Evolutionary conservation across 2,797 vertebrate species (phyloP), one percentile per base, ranked within the genome.

Genomic region (Lutjanus argentimaculatus): DNA sequence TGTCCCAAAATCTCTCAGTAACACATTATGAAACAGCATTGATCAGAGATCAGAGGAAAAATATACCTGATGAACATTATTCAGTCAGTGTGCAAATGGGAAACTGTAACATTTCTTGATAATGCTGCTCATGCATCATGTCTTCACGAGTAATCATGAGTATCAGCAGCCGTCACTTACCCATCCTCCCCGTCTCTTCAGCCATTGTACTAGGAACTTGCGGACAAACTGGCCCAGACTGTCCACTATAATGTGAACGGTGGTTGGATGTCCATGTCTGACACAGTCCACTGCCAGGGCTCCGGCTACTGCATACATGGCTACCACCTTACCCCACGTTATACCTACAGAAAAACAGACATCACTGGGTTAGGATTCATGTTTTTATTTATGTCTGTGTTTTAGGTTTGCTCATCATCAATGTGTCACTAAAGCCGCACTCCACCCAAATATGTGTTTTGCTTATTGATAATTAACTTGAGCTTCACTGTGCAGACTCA

Each of bases 241-340:
- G 91, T 99, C 98, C 4, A 99, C 97, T 0, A 99, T 95, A 69
- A 96, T 95, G 48, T 97, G 96, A 0, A 99, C 96, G 80, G 97
- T 95, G 76, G 95, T 95, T 0, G 97, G 96, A 85, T 97, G 95
- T 0, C 97, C 97, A 1, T 97, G 97, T 69, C 96, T 91, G 79
- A 99, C 97, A 1, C 99, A 99, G 88, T 99, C 99, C 88, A 99
- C 96, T 0, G 99, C 98, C 84, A 99, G 95, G 61, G 97, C 98
- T 0, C 97, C 98, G 0, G 98, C 98, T 87, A 99, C 97, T 0
- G 97, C 96, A 0, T 97, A 99, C 46, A 99, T 94, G 58, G 99
- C 96, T 40, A 98, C 99, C 88, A 99, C 97, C 88, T 99, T 99
- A 40, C 98, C 98, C 99, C 99, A 99, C 0, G 99, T 99, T 85